Base-by-base conservation (phyloP, 2,888 invertebrate genomes). In the Lycaena phlaeas region DNA sequence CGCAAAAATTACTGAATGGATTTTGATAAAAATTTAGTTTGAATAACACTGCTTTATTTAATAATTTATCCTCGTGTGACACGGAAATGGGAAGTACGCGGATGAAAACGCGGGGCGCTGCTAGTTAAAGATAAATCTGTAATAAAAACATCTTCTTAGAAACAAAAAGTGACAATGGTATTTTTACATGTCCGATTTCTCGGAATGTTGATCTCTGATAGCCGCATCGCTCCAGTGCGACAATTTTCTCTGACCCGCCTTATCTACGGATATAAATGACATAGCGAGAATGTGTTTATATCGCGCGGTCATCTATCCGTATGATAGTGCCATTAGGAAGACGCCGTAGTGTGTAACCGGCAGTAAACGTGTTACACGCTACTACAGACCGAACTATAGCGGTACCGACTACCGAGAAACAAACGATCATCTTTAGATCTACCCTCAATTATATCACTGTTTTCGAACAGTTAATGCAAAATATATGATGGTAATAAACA, bases 311-410 rank as follows among this genome's bases (percentile, higher is more conserved):
- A 81, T 81, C 81, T 73, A 67, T 66, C 72, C 69, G 69, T 77
- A 73, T 79, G 78, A 81, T 79, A 77, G 76, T 73, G 78, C 78
- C 77, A 78, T 78, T 78, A 76, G 68, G 66, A 70, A 67, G 68
- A 72, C 69, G 75, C 67, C 63, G 72, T 69, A 67, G 69, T 82
- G 79, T 75, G 72, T 69, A 70, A 79, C 79, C 75, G 74, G 71
- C 73, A 79, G 72, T 82, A 82, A 82, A 81, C 71, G 74, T 67
- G 73, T 68, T 71, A 68, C 71, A 68, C 69, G 78, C 82, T 78
- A 78, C 81, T 82, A 81, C 77, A 78, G 76, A 69, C n/a, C 69
- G 78, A 74, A 72, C 78, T 81, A 78, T 82, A 79, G 81, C 81
- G 77, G 81, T 77, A 81, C 79, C 61, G 65, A 68, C 79, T 77